Evolutionary conservation across 2,113 vertebrate genomes (phyloP).

Genomic region (Piliocolobus tephrosceles): DNA sequence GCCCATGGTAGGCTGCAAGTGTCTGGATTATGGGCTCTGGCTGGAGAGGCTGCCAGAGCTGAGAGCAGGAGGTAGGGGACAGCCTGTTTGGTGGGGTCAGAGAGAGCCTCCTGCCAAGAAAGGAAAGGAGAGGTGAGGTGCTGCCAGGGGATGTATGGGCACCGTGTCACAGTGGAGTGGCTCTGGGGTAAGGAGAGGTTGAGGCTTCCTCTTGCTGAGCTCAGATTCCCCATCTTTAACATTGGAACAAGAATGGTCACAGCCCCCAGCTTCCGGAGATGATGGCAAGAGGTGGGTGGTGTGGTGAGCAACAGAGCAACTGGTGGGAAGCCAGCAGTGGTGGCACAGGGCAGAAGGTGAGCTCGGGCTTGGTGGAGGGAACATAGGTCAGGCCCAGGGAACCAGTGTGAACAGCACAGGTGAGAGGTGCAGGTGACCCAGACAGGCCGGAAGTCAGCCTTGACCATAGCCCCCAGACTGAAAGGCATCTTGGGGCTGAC

Average conservation of each 20-base stretch:
- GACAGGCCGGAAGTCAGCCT: constrained; percentile 12
- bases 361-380: not conserved
- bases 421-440: not conserved
- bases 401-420: not conserved
- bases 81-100: not conserved
- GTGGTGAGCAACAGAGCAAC: not conserved
- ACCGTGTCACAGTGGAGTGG: not conserved
- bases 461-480: not conserved
- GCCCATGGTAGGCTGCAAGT: not conserved
- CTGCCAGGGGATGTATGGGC: not conserved
- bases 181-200: not conserved
- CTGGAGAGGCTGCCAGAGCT: not conserved
- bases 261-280: not conserved
- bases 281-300: not conserved
- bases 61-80: not conserved
- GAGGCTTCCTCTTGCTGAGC: not conserved
- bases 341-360: not conserved
- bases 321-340: not conserved
- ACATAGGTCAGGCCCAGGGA: not conserved
- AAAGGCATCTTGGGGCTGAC: not conserved
- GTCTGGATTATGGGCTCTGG: not conserved
- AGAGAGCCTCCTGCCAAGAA: not conserved
- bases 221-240: not conserved
- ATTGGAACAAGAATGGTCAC: not conserved
- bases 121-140: not conserved